Base-by-base conservation (phyloP, 2,888 invertebrate genomes). In the Sericinus montela region DNA sequence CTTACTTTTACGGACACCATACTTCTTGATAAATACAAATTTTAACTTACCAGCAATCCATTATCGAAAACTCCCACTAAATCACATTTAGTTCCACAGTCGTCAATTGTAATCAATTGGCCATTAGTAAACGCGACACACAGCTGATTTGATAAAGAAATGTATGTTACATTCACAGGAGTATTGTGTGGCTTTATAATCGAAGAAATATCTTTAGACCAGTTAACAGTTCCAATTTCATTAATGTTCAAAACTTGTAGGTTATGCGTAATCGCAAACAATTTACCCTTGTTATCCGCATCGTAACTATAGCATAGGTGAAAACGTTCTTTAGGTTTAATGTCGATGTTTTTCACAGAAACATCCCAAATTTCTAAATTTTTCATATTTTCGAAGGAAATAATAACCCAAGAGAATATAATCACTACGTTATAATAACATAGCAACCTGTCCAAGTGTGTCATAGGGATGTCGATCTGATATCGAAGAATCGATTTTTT, bases 121-220 rank as follows among this genome's bases (percentile, higher is more conserved):
- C 89, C 89, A 72, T 80, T 84, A 32, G 64, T 64, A 39, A 87
- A 60, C 1, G 82, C 84, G 15, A 88, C 63, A 49, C 78, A 81
- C 28, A 89, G 48, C 16, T 69, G 64, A 56, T 81, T 75, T 4
- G 77, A 65, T 9, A 88, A 65, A 1, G 80, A 65, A 19, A 89
- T 63, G 55, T 72, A 83, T 2, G 81, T 74, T 13, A 86, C 59
- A 55, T 81, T 80, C n/a, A 89, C 60, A 30, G 83, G 81, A 77
- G 83, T 59, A 80, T 82, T 86, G 90, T 54, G 63, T 81, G 48
- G 71, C 89, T 67, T 14, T 84, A 58, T 40, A 70, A 39, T 43
- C 23, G 68, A 60, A 3, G 68, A 65, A 6, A 88, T 57, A 58
- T 82, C 72, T 56, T 67, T 79, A 28, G 53, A 63, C 86, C 87